These are phyloP conservation scores for Syngnathoides biaculeatus DNA, from an alignment of 2,113 vertebrate species.

Conservation along the genomic window DNA sequence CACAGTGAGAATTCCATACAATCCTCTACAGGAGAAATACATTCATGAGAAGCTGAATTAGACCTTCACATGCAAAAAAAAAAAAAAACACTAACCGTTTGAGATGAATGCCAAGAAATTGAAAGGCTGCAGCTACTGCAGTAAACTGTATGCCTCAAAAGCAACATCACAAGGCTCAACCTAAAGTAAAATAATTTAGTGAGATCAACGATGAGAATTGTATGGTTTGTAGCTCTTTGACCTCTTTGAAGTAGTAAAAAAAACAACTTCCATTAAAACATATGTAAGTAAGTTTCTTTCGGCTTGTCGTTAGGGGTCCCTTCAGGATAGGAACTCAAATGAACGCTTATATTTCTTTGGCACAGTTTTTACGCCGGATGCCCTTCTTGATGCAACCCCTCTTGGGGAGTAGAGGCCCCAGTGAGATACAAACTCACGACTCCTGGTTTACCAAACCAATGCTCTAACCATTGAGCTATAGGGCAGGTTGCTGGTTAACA, in stretches of 20 bases:
- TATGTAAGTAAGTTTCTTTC: too few relatives aligned
- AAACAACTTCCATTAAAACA: conserved; percentile 21
- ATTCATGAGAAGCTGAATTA: conserved; percentile 23
- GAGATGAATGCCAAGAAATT: conserved; percentile 11
- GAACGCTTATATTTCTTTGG: too few relatives aligned
- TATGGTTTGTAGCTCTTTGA: conserved; percentile 50
- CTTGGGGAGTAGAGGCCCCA: too few relatives aligned
- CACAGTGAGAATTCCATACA: background rate
- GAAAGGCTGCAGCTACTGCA: conserved; percentile 22
- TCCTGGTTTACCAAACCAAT: too few relatives aligned
- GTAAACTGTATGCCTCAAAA: background rate
- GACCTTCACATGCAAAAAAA: background rate
- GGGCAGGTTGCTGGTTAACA: too few relatives aligned
- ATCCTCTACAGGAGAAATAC: conserved; percentile 23
- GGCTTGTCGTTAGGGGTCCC: too few relatives aligned
- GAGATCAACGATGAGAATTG: conserved; percentile 50
- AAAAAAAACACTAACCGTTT: background rate
- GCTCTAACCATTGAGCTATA: too few relatives aligned
- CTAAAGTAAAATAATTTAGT: conserved; percentile 47
- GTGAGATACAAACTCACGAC: too few relatives aligned
- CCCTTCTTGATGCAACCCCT: too few relatives aligned
- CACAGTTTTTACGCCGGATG: too few relatives aligned
- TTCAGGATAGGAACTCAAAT: too few relatives aligned
- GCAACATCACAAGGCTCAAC: conserved; percentile 25
- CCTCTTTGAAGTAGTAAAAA: conserved; percentile 26